Evolutionary conservation across 2,113 vertebrate genomes (phyloP).

Genomic region (Vombatus ursinus): DNA sequence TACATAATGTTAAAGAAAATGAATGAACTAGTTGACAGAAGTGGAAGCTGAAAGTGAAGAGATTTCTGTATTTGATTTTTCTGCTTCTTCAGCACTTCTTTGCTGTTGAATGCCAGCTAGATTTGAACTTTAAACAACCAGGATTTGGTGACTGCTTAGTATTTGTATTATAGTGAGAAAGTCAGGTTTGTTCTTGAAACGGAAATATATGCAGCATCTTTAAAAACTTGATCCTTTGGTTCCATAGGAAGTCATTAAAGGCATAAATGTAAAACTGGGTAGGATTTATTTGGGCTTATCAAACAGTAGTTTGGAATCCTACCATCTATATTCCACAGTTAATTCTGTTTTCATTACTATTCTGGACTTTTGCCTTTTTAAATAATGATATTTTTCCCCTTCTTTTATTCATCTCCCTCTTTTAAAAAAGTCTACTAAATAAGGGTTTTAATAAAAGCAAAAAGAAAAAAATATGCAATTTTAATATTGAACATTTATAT

Average conservation of each 20-base stretch:
- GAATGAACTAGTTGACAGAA: conserved; percentile 69
- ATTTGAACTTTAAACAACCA: conserved; percentile 67
- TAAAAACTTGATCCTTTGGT: conserved; percentile 59
- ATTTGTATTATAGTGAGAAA: conserved; percentile 40
- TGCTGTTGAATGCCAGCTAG: conserved; percentile 54
- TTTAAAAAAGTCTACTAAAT: background rate
- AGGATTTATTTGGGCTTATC: conserved; percentile 38
- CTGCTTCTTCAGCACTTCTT: conserved; percentile 19
- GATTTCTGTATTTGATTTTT: conserved; percentile 62
- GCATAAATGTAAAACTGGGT: conserved; percentile 50
- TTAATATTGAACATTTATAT: conserved; percentile 67
- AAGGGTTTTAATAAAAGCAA: conserved; percentile 52
- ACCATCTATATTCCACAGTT: conserved; percentile 20
- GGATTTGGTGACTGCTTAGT: conserved; percentile 56
- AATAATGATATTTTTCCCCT: background rate
- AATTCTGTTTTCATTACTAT: background rate
- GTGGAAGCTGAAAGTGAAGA: conserved; percentile 45
- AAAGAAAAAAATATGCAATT: conserved; percentile 48
- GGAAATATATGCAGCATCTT: conserved; percentile 48
- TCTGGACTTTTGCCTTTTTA: conserved; percentile 56
- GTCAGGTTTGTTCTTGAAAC: conserved; percentile 37
- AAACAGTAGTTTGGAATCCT: conserved; percentile 41
- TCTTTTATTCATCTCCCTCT: conserved; percentile 25
- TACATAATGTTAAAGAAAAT: conserved; percentile 39
- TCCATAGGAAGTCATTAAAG: conserved; percentile 54